Percentiles rank a stretch among this genome's conserved stretches.
These are phyloP conservation scores for Micronycteris hirsuta DNA, from an alignment of 2,113 vertebrate species.

Conservation along the genomic window DNA sequence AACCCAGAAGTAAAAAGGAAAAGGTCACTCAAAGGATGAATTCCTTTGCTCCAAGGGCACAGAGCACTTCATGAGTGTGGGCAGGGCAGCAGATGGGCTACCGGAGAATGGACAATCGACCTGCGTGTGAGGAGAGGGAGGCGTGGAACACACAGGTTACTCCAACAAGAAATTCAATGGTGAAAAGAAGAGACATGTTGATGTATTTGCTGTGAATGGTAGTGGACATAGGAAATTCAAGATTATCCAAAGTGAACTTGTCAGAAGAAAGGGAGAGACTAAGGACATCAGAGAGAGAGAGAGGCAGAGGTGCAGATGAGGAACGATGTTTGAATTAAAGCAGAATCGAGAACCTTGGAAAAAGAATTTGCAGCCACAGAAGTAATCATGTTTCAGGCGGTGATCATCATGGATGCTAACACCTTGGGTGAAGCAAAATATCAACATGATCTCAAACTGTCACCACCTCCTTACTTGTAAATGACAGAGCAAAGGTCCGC, in stretches of 20 bases:
- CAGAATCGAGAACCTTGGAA: not conserved
- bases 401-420: not conserved
- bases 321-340: not conserved
- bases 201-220: not conserved
- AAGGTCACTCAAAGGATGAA: not conserved
- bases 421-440: not conserved
- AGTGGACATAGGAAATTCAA: not conserved
- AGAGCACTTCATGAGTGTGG: not conserved
- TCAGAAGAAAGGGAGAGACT: not conserved
- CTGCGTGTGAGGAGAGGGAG: accelerated
- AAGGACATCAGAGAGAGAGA: not conserved
- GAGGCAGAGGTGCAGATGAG: no score
- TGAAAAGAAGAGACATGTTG: no score
- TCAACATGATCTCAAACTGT: not conserved
- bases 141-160: no score
- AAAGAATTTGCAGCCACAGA: not conserved
- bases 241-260: not conserved
- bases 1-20: not conserved
- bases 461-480: not conserved
- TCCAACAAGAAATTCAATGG: accelerated
- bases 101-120: accelerated
- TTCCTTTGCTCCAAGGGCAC: not conserved
- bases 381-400: not conserved
- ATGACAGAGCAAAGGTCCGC: not conserved
- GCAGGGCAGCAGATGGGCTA: not conserved